A percentile compares a stretch with the other conserved stretches of the same genome.
Conservation (phyloP, 1,140 invertebrate genomes). For the Campoletis sonorensis region DNA sequence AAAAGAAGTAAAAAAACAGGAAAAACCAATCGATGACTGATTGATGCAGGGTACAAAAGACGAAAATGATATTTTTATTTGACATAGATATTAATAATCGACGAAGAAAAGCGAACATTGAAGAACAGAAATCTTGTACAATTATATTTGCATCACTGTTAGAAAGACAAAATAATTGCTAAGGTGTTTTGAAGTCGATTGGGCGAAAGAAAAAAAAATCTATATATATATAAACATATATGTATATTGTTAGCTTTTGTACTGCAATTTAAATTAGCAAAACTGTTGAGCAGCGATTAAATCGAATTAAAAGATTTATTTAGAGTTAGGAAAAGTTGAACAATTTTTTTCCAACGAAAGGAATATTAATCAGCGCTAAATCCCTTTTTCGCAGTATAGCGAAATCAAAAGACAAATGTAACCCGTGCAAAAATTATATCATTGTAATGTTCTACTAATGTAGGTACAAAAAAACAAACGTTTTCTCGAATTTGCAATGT, state of each 20-base stretch:
- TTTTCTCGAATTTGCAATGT: not conserved
- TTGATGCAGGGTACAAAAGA: slow-evolving; percentile 26
- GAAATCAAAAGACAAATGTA: slow-evolving; percentile 13
- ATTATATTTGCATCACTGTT: slow-evolving; percentile 45
- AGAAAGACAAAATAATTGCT: slow-evolving; percentile 69
- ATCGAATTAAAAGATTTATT: no score
- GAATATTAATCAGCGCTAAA: not conserved
- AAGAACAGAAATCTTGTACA: slow-evolving; percentile 39
- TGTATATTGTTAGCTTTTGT: slow-evolving; percentile 55
- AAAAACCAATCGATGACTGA: not conserved
- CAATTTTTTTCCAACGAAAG: no score
- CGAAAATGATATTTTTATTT: not conserved
- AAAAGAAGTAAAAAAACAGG: not conserved
- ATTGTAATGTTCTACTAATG: not conserved
- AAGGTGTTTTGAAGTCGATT: slow-evolving; percentile 57
- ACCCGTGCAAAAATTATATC: not conserved
- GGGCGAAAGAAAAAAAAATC: slow-evolving; percentile 1
- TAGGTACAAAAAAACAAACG: not conserved
- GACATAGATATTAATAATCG: slow-evolving; percentile 20
- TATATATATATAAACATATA: slow-evolving; percentile 1
- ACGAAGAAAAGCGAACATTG: not conserved
- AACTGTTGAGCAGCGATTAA: no score
- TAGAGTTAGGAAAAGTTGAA: no score
- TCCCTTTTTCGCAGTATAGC: not conserved
- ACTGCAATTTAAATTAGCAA: slow-evolving; percentile 45